phyloP scores from a whole-genome alignment of 2,113 vertebrate species.

The Pterocles orientalis region DNA sequence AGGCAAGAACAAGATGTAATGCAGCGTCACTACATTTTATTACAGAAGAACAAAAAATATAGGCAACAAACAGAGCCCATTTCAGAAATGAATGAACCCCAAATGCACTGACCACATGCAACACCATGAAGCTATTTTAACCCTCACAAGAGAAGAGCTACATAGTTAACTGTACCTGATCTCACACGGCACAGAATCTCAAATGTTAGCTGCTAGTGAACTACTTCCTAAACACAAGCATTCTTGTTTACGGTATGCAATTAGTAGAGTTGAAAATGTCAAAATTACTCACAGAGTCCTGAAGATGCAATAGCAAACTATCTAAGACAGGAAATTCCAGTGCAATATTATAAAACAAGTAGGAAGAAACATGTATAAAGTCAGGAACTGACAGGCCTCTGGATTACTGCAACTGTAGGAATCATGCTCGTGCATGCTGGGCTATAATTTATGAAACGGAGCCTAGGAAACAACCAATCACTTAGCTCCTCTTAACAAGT shows the following conservation, averaged over 20 bases:
- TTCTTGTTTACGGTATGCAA: conserved; percentile 56
- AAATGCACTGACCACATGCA: neutral
- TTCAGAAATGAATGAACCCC: neutral
- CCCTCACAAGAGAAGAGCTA: neutral
- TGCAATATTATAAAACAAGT: conserved; percentile 65
- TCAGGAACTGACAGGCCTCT: conserved; percentile 78
- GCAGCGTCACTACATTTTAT: neutral
- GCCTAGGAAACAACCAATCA: conserved; percentile 73
- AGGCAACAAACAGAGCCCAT: neutral
- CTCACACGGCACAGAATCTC: conserved; percentile 26
- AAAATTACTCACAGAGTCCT: conserved; percentile 80
- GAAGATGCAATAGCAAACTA: conserved; percentile 76
- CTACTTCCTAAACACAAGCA: conserved; percentile 52
- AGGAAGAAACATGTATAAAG: conserved; percentile 63
- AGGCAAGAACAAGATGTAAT: neutral
- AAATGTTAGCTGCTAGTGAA: conserved; percentile 23
- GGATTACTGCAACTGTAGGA: conserved; percentile 66
- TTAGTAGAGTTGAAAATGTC: conserved; percentile 68
- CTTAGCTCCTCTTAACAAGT: conserved; percentile 78
- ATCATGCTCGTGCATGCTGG: conserved; percentile 70
- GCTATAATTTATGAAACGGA: conserved; percentile 78
- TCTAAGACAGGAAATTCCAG: conserved; percentile 77
- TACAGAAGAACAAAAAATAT: neutral
- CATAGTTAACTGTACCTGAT: conserved; percentile 4
- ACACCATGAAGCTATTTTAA: neutral